Evolutionary conservation across 1,140 invertebrate species (phyloP).

Genomic region (Drosophila sp.): DNA sequence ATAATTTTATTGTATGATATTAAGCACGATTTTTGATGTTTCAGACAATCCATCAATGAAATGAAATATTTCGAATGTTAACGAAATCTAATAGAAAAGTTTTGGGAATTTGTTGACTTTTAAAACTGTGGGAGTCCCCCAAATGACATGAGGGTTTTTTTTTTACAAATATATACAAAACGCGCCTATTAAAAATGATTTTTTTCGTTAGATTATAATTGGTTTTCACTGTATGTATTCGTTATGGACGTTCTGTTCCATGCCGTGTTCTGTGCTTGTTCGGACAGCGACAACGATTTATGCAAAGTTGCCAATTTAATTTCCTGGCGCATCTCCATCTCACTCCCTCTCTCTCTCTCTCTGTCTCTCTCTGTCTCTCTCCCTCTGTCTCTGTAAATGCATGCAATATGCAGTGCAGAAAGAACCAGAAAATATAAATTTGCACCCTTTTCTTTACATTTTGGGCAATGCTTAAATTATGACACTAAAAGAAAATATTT

Average conservation of each 20-base stretch:
- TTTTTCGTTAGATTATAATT: background rate
- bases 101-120: no score
- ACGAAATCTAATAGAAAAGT: no score
- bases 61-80: no score
- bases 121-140: no score
- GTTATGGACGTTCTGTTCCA: conserved; percentile 1
- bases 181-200: no score
- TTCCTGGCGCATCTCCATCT: conserved; percentile 41
- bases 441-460: conserved; percentile 1
- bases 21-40: no score
- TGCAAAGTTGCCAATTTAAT: conserved; percentile 60
- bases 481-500: conserved; percentile 42
- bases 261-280: background rate
- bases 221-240: background rate
- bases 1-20: no score
- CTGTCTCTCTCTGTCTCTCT: background rate
- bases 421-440: background rate
- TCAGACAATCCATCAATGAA: no score
- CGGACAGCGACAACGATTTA: conserved; percentile 40
- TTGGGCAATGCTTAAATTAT: conserved; percentile 50
- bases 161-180: no score
- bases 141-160: no score
- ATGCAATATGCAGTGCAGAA: conserved; percentile 4
- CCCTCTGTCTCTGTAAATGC: background rate
- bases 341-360: background rate